These are phyloP conservation scores for Halichoeres trimaculatus DNA, from an alignment of 2,113 vertebrate species.

Conservation along the genomic window DNA sequence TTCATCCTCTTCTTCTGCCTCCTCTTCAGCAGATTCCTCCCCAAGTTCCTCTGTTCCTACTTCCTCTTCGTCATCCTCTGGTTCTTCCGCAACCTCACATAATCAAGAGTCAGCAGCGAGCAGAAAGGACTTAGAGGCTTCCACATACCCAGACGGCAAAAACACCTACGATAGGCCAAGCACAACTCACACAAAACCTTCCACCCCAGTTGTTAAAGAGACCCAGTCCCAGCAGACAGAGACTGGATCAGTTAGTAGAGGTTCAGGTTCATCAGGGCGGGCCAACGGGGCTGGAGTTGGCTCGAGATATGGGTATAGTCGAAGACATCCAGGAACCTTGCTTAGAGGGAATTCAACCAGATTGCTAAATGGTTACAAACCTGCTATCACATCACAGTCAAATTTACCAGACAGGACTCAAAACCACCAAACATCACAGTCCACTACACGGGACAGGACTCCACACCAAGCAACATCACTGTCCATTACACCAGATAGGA, in stretches of 20 bases:
- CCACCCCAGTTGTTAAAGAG: constrained; percentile 54
- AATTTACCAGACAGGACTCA: constrained; percentile 61
- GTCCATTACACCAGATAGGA: constrained; percentile 47
- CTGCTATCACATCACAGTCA: constrained; percentile 67
- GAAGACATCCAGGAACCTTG: constrained; percentile 66
- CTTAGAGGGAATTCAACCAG: constrained; percentile 70
- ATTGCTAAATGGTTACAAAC: constrained; percentile 70
- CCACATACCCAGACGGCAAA: constrained; percentile 60
- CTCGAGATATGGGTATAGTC: constrained; percentile 62
- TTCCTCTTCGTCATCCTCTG: constrained; percentile 40
- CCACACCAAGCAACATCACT: constrained; percentile 25
- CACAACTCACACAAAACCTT: constrained; percentile 50
- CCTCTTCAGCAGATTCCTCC: constrained; percentile 38
- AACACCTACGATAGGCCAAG: constrained; percentile 44
- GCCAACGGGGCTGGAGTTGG: constrained; percentile 46
- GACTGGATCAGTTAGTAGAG: constrained; percentile 30
- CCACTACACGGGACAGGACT: constrained; percentile 47
- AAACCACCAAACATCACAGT: constrained; percentile 55
- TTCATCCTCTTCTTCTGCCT: constrained; percentile 48
- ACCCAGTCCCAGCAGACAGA: constrained; percentile 49
- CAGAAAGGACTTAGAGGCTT: constrained; percentile 64
- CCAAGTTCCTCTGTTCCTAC: constrained; percentile 44
- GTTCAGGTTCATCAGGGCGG: constrained; percentile 53
- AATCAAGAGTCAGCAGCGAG: constrained; percentile 61
- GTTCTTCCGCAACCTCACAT: constrained; percentile 37